Evolutionary conservation across 30 jellyfish, hydroid and myxozoan genomes (phyloP).

Genomic region (Turritopsis dohrnii): DNA sequence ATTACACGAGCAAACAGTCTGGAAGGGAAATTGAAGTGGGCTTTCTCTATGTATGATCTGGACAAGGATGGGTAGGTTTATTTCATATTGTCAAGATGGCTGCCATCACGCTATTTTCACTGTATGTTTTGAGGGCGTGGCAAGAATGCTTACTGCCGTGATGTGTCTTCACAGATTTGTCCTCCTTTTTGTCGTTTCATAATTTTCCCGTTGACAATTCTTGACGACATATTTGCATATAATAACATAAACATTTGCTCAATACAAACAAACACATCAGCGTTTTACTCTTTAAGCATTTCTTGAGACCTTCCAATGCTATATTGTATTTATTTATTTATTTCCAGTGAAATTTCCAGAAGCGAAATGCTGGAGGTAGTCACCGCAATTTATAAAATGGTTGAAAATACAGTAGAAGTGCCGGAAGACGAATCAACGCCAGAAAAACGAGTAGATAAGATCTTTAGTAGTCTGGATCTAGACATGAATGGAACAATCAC

Average conservation of each 20-base stretch:
- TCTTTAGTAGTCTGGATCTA: constrained; percentile 89
- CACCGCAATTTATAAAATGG: constrained; percentile 95
- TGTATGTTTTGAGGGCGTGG: too few relatives aligned
- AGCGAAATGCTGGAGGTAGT: constrained; percentile 94
- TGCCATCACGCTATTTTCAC: too few relatives aligned
- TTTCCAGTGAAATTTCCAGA: constrained; percentile 73
- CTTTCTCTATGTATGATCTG: constrained; percentile 92
- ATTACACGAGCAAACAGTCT: constrained; percentile 71
- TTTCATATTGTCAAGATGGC: background rate
- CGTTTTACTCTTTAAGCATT: too few relatives aligned
- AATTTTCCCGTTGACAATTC: too few relatives aligned
- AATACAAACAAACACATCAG: too few relatives aligned
- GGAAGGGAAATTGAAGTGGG: constrained; percentile 92
- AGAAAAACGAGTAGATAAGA: constrained; percentile 93
- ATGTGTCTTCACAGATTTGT: too few relatives aligned
- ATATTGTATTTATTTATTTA: too few relatives aligned
- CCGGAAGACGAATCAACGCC: constrained; percentile 99
- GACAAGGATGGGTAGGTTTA: constrained; percentile 85
- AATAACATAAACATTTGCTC: too few relatives aligned
- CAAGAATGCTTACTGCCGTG: too few relatives aligned
- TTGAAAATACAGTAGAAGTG: constrained; percentile 92
- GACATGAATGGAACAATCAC: constrained; percentile 88
- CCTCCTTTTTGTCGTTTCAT: too few relatives aligned
- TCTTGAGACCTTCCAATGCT: too few relatives aligned
- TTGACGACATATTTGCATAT: too few relatives aligned